Percentiles rank a stretch among this genome's conserved stretches.
phyloP scores from a whole-genome alignment of 1,140 invertebrate genomes.

The Cyrtorhinus lividipennis region DNA sequence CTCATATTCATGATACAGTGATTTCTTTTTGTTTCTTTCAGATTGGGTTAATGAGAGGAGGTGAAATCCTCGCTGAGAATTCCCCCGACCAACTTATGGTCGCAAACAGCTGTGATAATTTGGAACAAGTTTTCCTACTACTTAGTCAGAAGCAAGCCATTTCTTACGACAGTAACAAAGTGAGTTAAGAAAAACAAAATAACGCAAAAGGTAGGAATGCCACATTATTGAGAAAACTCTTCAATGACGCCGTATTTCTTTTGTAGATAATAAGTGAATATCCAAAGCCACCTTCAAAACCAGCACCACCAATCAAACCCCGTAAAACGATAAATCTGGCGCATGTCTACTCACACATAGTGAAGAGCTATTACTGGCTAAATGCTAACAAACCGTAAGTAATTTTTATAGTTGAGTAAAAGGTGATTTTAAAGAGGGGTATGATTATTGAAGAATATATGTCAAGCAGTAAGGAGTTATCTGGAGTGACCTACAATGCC shows the following conservation, averaged over 20 bases:
- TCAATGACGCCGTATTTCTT: background rate
- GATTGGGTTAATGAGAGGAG: conserved; percentile 45
- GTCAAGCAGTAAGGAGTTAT: no score
- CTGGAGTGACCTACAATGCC: no score
- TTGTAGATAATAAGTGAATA: conserved; percentile 23
- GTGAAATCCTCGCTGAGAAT: conserved; percentile 42
- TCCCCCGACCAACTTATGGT: conserved; percentile 30
- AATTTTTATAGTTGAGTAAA: conserved; percentile 11
- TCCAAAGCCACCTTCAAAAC: conserved; percentile 22
- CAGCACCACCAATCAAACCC: conserved; percentile 20
- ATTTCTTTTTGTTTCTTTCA: background rate
- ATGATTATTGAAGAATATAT: no score
- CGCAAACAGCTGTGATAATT: conserved; percentile 19
- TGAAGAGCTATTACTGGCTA: conserved; percentile 83
- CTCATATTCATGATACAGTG: no score
- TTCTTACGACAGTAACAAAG: conserved; percentile 1
- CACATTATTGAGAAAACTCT: background rate
- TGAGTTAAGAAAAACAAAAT: background rate
- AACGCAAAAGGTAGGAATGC: background rate
- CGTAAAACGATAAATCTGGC: conserved; percentile 17
- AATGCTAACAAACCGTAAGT: conserved; percentile 76
- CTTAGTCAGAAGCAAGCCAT: conserved; percentile 12
- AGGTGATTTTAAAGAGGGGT: background rate
- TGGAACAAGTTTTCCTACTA: conserved; percentile 26
- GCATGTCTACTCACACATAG: conserved; percentile 57